A percentile compares a stretch with the other conserved stretches of the same genome.
Conservation (phyloP, 2,888 invertebrate genomes). For the Dilophus febrilis region DNA sequence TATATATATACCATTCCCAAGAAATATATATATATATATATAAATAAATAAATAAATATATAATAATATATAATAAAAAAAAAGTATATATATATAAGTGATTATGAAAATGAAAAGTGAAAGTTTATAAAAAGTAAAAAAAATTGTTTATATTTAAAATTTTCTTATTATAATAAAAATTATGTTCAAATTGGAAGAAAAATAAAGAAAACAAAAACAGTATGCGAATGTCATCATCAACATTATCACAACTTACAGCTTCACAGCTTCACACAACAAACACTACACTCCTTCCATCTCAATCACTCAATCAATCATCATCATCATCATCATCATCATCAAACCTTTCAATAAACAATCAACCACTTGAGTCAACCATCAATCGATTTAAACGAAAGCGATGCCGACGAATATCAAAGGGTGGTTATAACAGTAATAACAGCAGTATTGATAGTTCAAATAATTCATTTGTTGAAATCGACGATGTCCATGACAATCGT, state of each 20-base stretch:
- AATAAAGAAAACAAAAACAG: not conserved
- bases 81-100: not conserved
- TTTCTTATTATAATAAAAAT: no score
- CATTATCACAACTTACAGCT: not conserved
- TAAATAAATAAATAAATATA: not conserved
- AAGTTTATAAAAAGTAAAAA: no score
- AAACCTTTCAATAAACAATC: no score
- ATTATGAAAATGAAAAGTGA: constrained; percentile 1
- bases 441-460: constrained; percentile 3
- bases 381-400: no score
- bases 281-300: not conserved
- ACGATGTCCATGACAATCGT: not conserved
- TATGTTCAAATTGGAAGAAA: no score
- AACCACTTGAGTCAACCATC: no score
- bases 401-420: no score
- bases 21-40: no score
- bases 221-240: not conserved
- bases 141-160: no score
- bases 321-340: no score
- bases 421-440: constrained; percentile 2
- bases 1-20: no score
- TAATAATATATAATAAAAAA: not conserved
- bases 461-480: constrained; percentile 5
- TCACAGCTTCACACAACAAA: not conserved
- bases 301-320: not conserved